A percentile compares a stretch with the other conserved stretches of the same genome.
These are phyloP conservation scores for Mesorhabditis spiculigera DNA, from an alignment of 2,888 invertebrate genomes.

Conservation along the genomic window DNA sequence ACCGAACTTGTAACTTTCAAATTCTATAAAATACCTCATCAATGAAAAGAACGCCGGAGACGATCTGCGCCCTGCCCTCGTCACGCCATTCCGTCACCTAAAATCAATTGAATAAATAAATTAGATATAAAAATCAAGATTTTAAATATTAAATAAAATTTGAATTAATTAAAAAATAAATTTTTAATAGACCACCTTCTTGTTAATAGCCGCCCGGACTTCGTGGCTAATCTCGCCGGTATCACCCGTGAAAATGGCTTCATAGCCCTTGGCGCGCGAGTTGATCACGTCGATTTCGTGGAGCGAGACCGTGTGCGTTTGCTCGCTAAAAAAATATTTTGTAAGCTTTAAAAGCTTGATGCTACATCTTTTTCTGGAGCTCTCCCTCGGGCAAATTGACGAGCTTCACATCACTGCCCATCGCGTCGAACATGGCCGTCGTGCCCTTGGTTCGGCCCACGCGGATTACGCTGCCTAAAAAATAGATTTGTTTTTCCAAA, in stretches of 20 bases:
- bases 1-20: too few relatives aligned
- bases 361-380: slow-evolving; percentile 77
- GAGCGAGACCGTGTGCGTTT: slow-evolving; percentile 92
- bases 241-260: slow-evolving; percentile 96
- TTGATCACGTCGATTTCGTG: slow-evolving; percentile 99
- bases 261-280: slow-evolving; percentile 84
- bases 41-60: slow-evolving; percentile 74
- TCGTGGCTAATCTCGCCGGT: slow-evolving; percentile 98
- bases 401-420: slow-evolving; percentile 77
- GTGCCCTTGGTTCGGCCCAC: slow-evolving; percentile 83
- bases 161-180: not conserved
- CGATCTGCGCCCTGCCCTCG: slow-evolving; percentile 97
- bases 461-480: slow-evolving; percentile 46
- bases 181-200: slow-evolving; percentile 67
- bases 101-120: not conserved
- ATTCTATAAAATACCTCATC: slow-evolving; percentile 33
- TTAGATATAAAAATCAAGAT: not conserved
- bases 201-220: slow-evolving; percentile 94
- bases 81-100: slow-evolving; percentile 90
- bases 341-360: not conserved
- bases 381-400: slow-evolving; percentile 98
- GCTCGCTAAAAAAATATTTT: slow-evolving; percentile 72
- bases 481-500: not conserved
- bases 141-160: not conserved
- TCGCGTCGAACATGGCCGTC: slow-evolving; percentile 95